Base-by-base conservation (phyloP, 2,797 vertebrate species). In the Silurus aristotelis region DNA sequence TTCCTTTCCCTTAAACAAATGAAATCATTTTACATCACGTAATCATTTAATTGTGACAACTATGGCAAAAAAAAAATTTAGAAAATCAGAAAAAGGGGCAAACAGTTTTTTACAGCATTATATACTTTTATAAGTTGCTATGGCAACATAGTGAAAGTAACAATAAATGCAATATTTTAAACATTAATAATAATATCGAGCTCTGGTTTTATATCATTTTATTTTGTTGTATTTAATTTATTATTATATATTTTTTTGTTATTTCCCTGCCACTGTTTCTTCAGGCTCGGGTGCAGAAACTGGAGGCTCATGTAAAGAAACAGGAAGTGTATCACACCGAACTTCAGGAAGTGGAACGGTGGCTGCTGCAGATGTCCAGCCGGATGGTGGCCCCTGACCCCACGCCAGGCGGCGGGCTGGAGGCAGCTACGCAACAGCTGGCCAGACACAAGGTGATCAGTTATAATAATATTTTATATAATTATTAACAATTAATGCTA, bases 311-410 rank as follows among this genome's bases (percentile, higher is more conserved):
- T 92, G 96, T 99, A 86, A 97, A 94, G 92, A 97, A 98, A 87
- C 98, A 99, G 46, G 98, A 99, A 89, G 94, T 92, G 31, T 99
- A 99, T 89, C 97, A 97, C 31, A 94, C 92, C 12, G 96, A 97
- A 87, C 96, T 99, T n/a, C 98, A 99, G 91, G 97, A 99, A 90
- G 96, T 97, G 10, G 98, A 99, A 80, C 97, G 96, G 77, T 99
- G 98, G 98, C 94, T 99, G 80, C 93, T 99, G 43, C 98, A 99
- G 92, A 99, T 99, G 97, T 99, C 98, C 14, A 96, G 96, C 93
- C 94, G 97, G 87, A 94, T 99, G 94, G 96, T 98, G 90, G 96
- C 96, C 5, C 96, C 97, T 19, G 97, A 98, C 86, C 95, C 97
- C 15, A 91, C 96, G 86, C 95, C 97, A 89, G 95, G 92, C 2